A percentile compares a stretch with the other conserved stretches of the same genome.
Evolutionary conservation across 2,888 invertebrate species (phyloP).

Genomic region (Thecocarcelia acutangulata): DNA sequence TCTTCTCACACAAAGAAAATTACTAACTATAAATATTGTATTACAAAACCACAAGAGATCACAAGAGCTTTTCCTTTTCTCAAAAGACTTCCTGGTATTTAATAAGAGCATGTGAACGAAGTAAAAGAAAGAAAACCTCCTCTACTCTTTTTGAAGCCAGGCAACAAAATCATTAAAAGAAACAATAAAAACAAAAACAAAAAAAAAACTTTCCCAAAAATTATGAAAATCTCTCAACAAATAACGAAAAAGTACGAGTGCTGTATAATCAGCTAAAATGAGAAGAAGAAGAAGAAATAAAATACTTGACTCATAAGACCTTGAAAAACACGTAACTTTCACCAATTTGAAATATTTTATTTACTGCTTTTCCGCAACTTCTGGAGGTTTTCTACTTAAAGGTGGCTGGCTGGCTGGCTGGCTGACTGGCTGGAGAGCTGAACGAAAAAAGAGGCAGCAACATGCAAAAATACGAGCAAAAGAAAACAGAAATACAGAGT

Average conservation of each 20-base stretch:
- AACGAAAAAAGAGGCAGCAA: constrained; percentile 20
- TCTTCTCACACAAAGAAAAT: constrained; percentile 34
- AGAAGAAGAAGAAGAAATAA: constrained; percentile 4
- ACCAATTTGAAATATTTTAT: constrained; percentile 54
- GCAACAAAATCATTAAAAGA: background rate
- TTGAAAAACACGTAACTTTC: constrained; percentile 69
- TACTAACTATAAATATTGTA: constrained; percentile 26
- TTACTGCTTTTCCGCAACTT: constrained; percentile 20
- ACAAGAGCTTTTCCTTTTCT: constrained; percentile 31
- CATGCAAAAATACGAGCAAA: constrained; percentile 1
- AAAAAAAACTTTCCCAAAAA: constrained; percentile 55
- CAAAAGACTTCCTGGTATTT: constrained; percentile 57
- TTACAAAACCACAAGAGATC: constrained; percentile 53
- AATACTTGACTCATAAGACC: constrained; percentile 62
- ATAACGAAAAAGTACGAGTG: constrained; percentile 23
- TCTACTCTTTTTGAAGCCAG: constrained; percentile 2
- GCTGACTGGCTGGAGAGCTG: too few relatives aligned
- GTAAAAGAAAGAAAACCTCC: background rate
- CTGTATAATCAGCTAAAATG: constrained; percentile 35
- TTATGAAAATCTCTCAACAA: constrained; percentile 40
- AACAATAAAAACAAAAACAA: too few relatives aligned
- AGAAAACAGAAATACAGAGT: constrained; percentile 11
- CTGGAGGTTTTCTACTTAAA: constrained; percentile 24
- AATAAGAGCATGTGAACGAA: constrained; percentile 44
- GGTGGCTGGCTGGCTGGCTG: too few relatives aligned